These are phyloP conservation scores for Shinisaurus crocodilurus DNA, from an alignment of 2,113 vertebrate species.

Conservation along the genomic window DNA sequence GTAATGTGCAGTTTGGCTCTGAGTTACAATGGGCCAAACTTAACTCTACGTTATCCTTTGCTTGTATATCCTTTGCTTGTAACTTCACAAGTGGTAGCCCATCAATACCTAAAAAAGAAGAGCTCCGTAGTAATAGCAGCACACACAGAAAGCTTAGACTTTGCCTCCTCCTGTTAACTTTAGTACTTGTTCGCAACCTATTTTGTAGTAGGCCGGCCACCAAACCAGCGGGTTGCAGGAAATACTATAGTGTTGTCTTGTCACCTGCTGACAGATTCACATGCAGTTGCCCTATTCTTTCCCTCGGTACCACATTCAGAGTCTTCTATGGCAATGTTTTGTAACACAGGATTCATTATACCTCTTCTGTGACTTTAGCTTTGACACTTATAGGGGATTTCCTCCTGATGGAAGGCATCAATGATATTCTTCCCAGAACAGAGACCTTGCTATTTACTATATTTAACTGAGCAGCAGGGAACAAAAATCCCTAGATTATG, in stretches of 20 bases:
- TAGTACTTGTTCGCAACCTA: not conserved
- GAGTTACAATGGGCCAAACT: no score
- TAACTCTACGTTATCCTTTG: not conserved
- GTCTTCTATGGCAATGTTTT: not conserved
- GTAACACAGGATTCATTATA: conserved; percentile 13
- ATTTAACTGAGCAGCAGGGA: not conserved
- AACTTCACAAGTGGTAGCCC: no score
- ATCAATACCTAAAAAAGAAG: not conserved
- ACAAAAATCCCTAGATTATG: not conserved
- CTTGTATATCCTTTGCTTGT: not conserved
- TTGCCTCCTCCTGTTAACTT: not conserved
- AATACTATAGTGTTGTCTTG: conserved; percentile 13
- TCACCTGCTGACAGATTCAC: conserved; percentile 8
- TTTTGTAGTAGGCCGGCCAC: not conserved
- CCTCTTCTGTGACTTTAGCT: not conserved
- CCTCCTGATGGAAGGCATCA: not conserved
- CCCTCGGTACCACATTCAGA: not conserved
- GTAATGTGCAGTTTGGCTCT: not conserved
- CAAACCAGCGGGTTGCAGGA: not conserved
- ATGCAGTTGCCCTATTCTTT: not conserved
- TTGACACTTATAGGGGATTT: not conserved
- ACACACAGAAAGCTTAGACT: not conserved
- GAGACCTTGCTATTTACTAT: not conserved
- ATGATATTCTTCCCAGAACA: not conserved
- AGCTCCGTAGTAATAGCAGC: not conserved